Evolutionary conservation across 2,888 invertebrate species (phyloP).

Genomic region (Elysia crispata): DNA sequence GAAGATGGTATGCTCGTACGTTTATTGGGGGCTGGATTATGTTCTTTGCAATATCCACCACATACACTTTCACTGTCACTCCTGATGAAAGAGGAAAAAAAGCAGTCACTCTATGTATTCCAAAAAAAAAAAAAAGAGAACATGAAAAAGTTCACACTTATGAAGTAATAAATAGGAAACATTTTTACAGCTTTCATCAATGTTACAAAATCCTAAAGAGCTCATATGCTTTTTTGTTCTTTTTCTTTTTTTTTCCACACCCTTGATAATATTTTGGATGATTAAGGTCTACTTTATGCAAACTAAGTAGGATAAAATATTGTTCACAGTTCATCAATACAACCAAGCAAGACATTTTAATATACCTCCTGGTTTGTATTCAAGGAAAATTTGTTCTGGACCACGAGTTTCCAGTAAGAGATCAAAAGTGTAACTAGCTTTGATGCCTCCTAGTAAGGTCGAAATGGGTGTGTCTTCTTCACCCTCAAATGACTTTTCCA

Average conservation of each 20-base stretch:
- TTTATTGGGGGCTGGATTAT: constrained; percentile 82
- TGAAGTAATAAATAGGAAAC: too few species aligned
- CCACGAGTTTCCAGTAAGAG: constrained; percentile 84
- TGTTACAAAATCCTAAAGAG: too few species aligned
- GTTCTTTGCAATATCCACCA: constrained; percentile 82
- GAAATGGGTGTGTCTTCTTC: constrained; percentile 79
- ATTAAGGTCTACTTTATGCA: too few species aligned
- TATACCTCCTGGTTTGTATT: constrained; percentile 82
- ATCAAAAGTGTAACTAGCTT: constrained; percentile 80
- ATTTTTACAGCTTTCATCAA: too few species aligned
- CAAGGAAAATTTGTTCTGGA: constrained; percentile 82
- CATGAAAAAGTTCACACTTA: too few species aligned
- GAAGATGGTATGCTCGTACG: constrained; percentile 81
- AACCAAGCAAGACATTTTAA: too few species aligned
- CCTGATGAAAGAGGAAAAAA: constrained; percentile 71
- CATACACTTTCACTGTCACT: constrained; percentile 82
- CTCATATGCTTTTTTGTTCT: too few species aligned
- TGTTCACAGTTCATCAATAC: too few species aligned
- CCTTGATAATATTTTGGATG: too few species aligned
- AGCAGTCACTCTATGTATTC: neutral
- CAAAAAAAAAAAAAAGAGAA: neutral
- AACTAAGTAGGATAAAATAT: too few species aligned
- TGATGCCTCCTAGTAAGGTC: constrained; percentile 79
- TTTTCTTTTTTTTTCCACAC: too few species aligned
- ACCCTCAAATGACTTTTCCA: constrained; percentile 84